Evolutionary conservation across 1,140 invertebrate genomes (phyloP).

Genomic region (Brevipalpus yothersi): DNA sequence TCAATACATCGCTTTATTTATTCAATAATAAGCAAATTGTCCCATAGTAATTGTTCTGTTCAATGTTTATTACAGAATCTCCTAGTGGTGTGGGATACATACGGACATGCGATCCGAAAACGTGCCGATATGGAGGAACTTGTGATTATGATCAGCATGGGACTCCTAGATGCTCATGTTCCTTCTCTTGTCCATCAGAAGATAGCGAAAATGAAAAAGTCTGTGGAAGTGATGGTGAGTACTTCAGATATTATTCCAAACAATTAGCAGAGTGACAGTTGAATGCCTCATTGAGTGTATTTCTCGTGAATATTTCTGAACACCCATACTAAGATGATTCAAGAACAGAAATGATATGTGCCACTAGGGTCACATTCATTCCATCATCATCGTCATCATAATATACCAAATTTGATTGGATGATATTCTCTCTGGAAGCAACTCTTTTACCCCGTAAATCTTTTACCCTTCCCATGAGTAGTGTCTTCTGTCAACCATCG

Average conservation of each 20-base stretch:
- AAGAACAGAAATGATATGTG: no score
- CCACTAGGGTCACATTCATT: no score
- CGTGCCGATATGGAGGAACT: conserved; percentile 11
- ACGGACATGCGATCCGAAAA: conserved; percentile 9
- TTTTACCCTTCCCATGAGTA: no score
- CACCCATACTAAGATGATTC: no score
- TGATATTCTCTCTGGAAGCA: no score
- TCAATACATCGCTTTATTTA: no score
- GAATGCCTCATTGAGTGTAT: neutral
- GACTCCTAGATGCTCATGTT: conserved; percentile 10
- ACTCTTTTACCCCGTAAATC: no score
- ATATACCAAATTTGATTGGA: no score
- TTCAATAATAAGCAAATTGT: no score
- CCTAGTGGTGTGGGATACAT: neutral
- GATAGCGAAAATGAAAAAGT: conserved; percentile 6
- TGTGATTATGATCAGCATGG: conserved; percentile 10
- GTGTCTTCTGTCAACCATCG: no score
- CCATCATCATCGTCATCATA: no score
- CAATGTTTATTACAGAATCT: neutral
- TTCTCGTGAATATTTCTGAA: neutral
- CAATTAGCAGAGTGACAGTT: conserved; percentile 10
- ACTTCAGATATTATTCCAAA: conserved; percentile 31
- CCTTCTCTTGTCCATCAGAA: conserved; percentile 7
- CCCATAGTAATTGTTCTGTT: no score
- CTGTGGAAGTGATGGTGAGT: conserved; percentile 32